A percentile compares a stretch with the other conserved stretches of the same genome.
phyloP scores from a whole-genome alignment of 1,140 invertebrate species.

The Pseudomyrmex gracilis region DNA sequence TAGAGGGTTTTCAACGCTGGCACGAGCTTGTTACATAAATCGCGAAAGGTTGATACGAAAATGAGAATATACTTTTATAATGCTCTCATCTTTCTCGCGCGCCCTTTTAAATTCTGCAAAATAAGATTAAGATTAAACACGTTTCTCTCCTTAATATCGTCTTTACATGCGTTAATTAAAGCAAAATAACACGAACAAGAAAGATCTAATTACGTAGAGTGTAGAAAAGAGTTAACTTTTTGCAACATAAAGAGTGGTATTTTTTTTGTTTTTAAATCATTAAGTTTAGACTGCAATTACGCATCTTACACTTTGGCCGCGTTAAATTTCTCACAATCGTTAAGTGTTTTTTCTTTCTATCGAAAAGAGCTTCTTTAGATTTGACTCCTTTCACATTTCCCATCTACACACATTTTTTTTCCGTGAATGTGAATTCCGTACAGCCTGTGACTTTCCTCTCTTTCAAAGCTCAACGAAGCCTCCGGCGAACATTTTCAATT shows the following conservation, averaged over 20 bases:
- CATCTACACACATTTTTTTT: slow-evolving; percentile 51
- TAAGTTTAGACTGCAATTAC: background rate
- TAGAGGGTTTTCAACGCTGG: slow-evolving; percentile 48
- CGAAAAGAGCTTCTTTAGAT: slow-evolving; percentile 13
- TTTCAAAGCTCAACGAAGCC: slow-evolving; percentile 71
- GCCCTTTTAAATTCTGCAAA: slow-evolving; percentile 20
- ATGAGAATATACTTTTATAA: slow-evolving; percentile 55
- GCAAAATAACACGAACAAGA: background rate
- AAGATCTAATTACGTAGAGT: slow-evolving; percentile 8
- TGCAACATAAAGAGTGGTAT: background rate
- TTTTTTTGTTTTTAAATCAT: slow-evolving; percentile 6
- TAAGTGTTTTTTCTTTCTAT: too few species aligned
- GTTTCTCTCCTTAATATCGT: background rate
- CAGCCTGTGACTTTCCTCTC: slow-evolving; percentile 69
- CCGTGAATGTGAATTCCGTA: slow-evolving; percentile 55
- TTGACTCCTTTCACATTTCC: background rate
- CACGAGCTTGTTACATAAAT: slow-evolving; percentile 60
- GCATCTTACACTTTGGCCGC: background rate
- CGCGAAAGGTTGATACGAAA: slow-evolving; percentile 59
- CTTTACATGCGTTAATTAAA: slow-evolving; percentile 9
- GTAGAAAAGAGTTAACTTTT: background rate
- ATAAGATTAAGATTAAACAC: slow-evolving; percentile 48
- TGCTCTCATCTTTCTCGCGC: slow-evolving; percentile 1
- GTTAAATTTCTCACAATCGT: slow-evolving; percentile 17
- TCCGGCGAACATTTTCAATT: slow-evolving; percentile 80